These are phyloP conservation scores for Willowsia nigromaculata DNA, from an alignment of 2,888 invertebrate genomes.

Conservation along the genomic window DNA sequence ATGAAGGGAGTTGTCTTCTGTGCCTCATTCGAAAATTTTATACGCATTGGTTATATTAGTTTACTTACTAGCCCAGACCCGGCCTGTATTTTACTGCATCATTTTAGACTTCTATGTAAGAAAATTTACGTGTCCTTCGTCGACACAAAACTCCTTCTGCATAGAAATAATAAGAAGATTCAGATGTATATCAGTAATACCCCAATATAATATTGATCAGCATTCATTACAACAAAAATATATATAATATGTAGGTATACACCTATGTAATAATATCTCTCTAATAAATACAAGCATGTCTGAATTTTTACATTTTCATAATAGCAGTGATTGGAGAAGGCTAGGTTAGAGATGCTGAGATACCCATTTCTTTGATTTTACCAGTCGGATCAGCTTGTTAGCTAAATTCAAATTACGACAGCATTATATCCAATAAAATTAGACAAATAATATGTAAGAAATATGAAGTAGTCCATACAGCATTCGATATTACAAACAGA, in stretches of 20 bases:
- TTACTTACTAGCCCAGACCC: background rate
- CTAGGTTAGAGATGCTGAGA: background rate
- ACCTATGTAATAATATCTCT: no score
- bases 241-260: background rate
- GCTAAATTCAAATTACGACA: background rate
- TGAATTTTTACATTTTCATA: no score
- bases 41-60: background rate
- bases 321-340: no score
- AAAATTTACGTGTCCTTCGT: background rate
- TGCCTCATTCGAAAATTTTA: conserved; percentile 22
- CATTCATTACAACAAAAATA: no score
- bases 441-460: background rate
- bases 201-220: no score
- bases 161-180: no score
- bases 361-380: background rate
- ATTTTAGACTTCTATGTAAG: background rate
- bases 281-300: no score
- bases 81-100: background rate
- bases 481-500: background rate
- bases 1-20: conserved; percentile 67
- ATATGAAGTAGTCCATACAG: background rate
- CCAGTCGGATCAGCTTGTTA: conserved; percentile 14
- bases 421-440: background rate
- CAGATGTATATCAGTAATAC: no score
- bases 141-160: background rate